Conservation (phyloP, 2,113 vertebrate genomes). For the Uropsilus gracilis region DNA sequence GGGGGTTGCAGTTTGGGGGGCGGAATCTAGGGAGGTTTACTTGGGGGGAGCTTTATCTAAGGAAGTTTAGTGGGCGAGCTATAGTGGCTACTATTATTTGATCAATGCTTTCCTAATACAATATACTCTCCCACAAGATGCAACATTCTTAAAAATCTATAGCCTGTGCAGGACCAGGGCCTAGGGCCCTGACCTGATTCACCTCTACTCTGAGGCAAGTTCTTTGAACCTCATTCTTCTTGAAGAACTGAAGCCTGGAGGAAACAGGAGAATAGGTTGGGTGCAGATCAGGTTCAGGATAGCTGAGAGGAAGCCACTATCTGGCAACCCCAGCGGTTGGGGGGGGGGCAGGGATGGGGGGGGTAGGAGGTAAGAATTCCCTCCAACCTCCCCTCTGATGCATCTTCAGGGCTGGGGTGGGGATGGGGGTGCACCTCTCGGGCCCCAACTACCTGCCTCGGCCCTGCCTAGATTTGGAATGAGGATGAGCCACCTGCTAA, state of each 20-base stretch:
- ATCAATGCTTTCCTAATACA: background rate
- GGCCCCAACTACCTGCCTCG: background rate
- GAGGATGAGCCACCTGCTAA: background rate
- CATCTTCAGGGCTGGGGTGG: background rate
- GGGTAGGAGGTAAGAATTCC: too few species aligned
- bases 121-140: background rate
- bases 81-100: background rate
- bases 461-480: background rate
- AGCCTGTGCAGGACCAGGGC: background rate
- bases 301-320: background rate
- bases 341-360: too few species aligned
- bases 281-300: background rate
- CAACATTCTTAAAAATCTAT: background rate
- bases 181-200: background rate
- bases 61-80: background rate
- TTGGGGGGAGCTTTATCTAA: background rate
- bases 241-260: background rate
- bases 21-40: background rate
- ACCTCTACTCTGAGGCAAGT: background rate
- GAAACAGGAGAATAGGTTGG: background rate
- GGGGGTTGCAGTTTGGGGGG: too few species aligned
- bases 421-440: fast-evolving
- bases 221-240: background rate
- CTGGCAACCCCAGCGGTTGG: too few species aligned
- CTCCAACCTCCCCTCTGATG: background rate